These are phyloP conservation scores for Caenorhabditis angaria DNA, from an alignment of 2,888 invertebrate species.

Conservation along the genomic window DNA sequence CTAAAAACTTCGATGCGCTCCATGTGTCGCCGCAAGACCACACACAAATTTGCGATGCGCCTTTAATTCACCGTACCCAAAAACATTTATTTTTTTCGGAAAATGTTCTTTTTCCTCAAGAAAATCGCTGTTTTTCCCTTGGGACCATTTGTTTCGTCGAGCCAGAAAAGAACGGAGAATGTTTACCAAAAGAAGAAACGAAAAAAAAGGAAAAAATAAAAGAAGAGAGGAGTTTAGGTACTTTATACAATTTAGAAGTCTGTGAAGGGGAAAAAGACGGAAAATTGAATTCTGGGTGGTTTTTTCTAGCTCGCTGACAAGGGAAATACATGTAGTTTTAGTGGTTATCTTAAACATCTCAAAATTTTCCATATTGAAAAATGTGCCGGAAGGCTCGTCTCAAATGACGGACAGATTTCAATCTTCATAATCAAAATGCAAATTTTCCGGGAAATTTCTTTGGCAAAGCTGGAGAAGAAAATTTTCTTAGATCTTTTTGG, in stretches of 20 bases:
- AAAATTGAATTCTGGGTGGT: neutral
- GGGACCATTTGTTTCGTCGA: neutral
- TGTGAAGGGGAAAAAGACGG: neutral
- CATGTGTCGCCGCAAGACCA: neutral
- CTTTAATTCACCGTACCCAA: neutral
- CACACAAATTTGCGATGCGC: neutral
- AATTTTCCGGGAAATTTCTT: constrained; percentile 17
- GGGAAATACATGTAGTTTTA: neutral
- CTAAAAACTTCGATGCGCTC: neutral
- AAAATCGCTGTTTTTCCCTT: neutral
- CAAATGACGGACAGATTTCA: constrained; percentile 5
- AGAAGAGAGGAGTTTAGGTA: neutral
- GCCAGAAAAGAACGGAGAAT: no score
- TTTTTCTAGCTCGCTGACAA: neutral
- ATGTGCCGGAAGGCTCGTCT: neutral
- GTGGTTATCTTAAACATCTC: neutral
- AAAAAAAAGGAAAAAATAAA: constrained; percentile 3
- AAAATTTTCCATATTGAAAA: neutral
- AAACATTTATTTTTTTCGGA: no score
- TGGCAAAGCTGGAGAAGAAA: no score
- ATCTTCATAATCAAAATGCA: constrained; percentile 21
- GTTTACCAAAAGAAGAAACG: neutral
- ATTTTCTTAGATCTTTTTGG: constrained; percentile 6
- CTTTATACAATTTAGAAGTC: neutral
- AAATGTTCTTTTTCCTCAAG: no score